A percentile compares a stretch with the other conserved stretches of the same genome.
These are phyloP conservation scores for Rhynchotus rufescens DNA, from an alignment of 2,797 vertebrate genomes.

Conservation along the genomic window DNA sequence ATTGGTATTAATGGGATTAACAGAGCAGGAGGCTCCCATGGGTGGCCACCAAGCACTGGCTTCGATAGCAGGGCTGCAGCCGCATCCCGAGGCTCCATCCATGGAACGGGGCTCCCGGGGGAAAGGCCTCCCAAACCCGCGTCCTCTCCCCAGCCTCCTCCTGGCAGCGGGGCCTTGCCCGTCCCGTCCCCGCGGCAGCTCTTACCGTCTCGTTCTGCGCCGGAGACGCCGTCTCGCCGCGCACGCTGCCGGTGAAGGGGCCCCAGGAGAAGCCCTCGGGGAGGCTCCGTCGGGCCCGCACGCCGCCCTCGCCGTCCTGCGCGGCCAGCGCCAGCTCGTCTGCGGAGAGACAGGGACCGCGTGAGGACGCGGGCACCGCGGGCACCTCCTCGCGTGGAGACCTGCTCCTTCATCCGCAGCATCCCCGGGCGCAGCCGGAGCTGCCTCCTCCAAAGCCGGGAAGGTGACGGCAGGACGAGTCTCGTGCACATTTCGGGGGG, in stretches of 20 bases:
- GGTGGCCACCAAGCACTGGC: too few species aligned
- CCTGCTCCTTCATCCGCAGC: too few species aligned
- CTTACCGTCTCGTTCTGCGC: slow-evolving; percentile 81
- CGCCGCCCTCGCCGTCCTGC: slow-evolving; percentile 69
- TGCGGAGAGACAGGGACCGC: slow-evolving; percentile 57
- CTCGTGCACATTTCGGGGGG: too few species aligned
- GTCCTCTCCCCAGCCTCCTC: too few species aligned
- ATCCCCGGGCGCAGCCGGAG: too few species aligned
- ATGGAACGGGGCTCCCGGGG: not conserved
- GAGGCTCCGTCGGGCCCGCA: slow-evolving; percentile 80
- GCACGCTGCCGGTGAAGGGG: slow-evolving; percentile 87
- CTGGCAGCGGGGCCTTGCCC: rapidly evolving
- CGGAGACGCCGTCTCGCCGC: slow-evolving; percentile 74
- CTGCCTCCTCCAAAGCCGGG: too few species aligned
- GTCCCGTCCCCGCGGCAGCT: not conserved
- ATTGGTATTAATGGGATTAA: not conserved
- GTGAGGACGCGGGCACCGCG: not conserved
- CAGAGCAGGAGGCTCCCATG: not conserved
- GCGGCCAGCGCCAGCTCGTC: slow-evolving; percentile 85
- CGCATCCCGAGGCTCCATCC: rapidly evolving
- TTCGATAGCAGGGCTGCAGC: too few species aligned
- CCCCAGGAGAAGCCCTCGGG: slow-evolving; percentile 87
- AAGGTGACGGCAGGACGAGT: too few species aligned
- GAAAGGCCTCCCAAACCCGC: not conserved
- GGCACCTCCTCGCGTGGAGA: too few species aligned